Evolutionary conservation across 2,888 invertebrate species (phyloP).

Genomic region (Thelaira solivaga): DNA sequence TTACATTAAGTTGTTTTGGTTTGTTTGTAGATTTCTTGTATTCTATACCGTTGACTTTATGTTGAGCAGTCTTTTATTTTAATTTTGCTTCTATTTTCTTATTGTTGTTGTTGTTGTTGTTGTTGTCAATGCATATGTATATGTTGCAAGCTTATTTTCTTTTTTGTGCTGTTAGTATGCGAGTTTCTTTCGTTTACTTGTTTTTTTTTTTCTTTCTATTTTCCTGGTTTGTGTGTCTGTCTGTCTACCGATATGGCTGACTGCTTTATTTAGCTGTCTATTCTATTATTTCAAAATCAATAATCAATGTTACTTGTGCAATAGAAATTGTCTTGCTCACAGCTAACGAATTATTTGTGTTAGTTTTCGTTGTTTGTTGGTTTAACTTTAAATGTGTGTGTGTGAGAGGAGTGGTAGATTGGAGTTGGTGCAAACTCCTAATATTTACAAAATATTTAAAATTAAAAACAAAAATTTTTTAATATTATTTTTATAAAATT

Average conservation of each 20-base stretch:
- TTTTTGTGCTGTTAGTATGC: conserved; percentile 29
- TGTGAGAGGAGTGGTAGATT: too few relatives aligned
- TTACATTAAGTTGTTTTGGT: conserved; percentile 25
- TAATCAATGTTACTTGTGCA: conserved; percentile 54
- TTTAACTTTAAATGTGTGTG: background rate
- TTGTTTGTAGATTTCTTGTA: conserved; percentile 37
- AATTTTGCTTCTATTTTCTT: background rate
- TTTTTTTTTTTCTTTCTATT: conserved; percentile 11
- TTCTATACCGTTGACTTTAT: conserved; percentile 48
- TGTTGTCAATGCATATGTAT: conserved; percentile 7
- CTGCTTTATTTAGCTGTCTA: conserved; percentile 27
- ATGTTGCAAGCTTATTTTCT: conserved; percentile 37
- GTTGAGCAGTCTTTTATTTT: conserved; percentile 51
- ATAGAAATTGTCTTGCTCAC: conserved; percentile 5
- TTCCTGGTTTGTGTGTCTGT: conserved; percentile 34
- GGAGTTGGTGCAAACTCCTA: background rate
- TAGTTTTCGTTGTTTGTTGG: conserved; percentile 36
- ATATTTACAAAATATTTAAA: background rate
- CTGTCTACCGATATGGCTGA: conserved; percentile 45
- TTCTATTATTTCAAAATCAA: conserved; percentile 60
- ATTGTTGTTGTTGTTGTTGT: conserved; percentile 22
- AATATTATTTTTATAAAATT: background rate
- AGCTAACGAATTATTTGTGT: conserved; percentile 3
- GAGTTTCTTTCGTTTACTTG: conserved; percentile 19
- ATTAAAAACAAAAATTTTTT: too few relatives aligned